Evolutionary conservation across 2,888 invertebrate species (phyloP), one percentile per base, ranked within the genome.

Genomic region (Dinocampus coccinellae): DNA sequence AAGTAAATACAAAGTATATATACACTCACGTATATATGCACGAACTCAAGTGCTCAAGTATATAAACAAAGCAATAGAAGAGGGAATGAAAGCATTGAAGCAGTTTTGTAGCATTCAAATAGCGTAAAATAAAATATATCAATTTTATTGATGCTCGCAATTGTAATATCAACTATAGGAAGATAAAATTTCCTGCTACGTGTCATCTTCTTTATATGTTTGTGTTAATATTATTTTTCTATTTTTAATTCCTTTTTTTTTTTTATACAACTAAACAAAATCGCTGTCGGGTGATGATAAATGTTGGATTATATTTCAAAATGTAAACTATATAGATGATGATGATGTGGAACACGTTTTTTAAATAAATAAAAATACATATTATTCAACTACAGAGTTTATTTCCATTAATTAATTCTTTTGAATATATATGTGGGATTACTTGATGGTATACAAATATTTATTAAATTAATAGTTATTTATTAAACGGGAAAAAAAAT

Each of bases 201-300:
- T 55, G 55, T 55, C 55, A 26, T 26, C 55, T 55, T 55, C 55
- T 7, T 55, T 55, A 55, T n/a, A 26, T n/a, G 22, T 10, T 24
- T 11, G 2, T 3, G 20, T 53, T 4, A 24, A 26, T 3, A 55
- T 3, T 3, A 55, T 55, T n/a, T 26, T 13, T 24, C 55, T 6
- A 11, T 11, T 42, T 6, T 3, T 42, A 26, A 2, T 6, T 7
- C 6, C 6, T 13, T 42, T 3, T 1, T 16, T 16, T n/a, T n/a
- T n/a, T n/a, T n/a, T n/a, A n/a, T n/a, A n/a, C n/a, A n/a, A n/a
- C n/a, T n/a, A n/a, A n/a, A n/a, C n/a, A n/a, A n/a, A 55, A 55
- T 55, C 26, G 55, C 55, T n/a, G 24, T 55, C 10, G n/a, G 55
- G n/a, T 3, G 10, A 26, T 55, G 24, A 55, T 55, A 55, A 55